Evolutionary conservation across 2,797 vertebrate species (phyloP).

Genomic region (Schizopygopsis pylzovi): DNA sequence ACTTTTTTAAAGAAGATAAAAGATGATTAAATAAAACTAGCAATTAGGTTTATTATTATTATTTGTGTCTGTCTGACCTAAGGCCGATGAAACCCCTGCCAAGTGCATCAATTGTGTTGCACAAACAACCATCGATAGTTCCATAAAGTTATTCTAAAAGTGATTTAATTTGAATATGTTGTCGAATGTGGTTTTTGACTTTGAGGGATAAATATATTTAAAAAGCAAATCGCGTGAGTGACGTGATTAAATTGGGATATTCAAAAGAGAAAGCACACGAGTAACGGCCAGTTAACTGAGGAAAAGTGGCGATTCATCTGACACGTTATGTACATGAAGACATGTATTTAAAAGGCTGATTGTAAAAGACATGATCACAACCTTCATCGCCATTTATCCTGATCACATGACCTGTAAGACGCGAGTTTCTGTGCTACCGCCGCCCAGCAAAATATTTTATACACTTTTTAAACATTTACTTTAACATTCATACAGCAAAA

Average conservation of each 20-base stretch:
- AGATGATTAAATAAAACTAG: background rate
- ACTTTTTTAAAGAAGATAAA: background rate
- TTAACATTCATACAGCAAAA: background rate
- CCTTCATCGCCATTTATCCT: background rate
- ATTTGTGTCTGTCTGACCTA: too few relatives aligned
- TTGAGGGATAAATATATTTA: background rate
- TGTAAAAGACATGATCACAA: background rate
- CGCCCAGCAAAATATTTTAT: background rate
- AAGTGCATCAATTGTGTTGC: too few relatives aligned
- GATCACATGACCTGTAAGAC: background rate
- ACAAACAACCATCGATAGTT: too few relatives aligned
- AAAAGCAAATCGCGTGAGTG: background rate
- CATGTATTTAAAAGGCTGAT: background rate
- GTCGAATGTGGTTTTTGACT: background rate
- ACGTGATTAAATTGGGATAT: background rate
- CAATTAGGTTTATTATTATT: background rate
- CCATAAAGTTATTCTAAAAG: background rate
- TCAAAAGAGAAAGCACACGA: background rate
- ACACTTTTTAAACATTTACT: background rate
- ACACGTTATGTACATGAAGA: background rate
- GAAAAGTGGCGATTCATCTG: background rate
- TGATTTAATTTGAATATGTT: background rate
- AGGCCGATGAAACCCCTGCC: too few relatives aligned
- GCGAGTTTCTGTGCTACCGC: background rate
- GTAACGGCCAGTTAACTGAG: background rate